Base-by-base conservation (phyloP, 2,888 invertebrate species). In the Pollenia labialis region DNA sequence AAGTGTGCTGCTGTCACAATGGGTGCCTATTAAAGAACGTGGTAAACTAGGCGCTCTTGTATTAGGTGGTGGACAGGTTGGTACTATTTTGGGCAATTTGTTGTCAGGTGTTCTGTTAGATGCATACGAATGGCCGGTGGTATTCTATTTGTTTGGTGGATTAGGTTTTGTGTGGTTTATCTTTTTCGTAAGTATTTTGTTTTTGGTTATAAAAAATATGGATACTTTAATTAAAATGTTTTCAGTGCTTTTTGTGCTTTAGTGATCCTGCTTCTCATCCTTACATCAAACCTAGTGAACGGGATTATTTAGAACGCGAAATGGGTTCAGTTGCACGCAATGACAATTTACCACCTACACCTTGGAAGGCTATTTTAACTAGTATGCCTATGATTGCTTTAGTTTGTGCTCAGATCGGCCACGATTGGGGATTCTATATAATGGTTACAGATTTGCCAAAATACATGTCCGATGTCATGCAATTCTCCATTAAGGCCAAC, bases 61-160 rank as follows among this genome's bases (percentile, higher is more conserved):
- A 0, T 96, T 97, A 89, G 96, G 97, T 1, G 97, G 97, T 0
- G 96, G 96, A 1, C 96, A 96, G 92, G 95, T 93, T 77, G 93
- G 93, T 84, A 95, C 95, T 0, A 95, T 96, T 12, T 93, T 96
- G 69, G 95, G 96, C 1, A 96, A 95, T 77, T 92, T 94, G 0
- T 85, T 96, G 2, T 96, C 96, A 3, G 97, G 97, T 0, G 90
- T 96, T 11, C 94, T 97, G 9, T 95, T 97, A 71, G 94, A 95
- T 87, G 94, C 95, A 69, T 94, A 95, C 9, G 95, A 95, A 18
- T 97, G 97, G 97, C 94, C 95, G 11, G 95, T 95, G 0, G 97
- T 97, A 1, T 97, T 97, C 93, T 97, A 97, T 90, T 94, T 97
- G 32, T 97, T 97, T 91, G 97, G 97, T n/a, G 94, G 94, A 4